phyloP scores from a whole-genome alignment of 2,888 invertebrate genomes.

The Tillus elongatus region DNA sequence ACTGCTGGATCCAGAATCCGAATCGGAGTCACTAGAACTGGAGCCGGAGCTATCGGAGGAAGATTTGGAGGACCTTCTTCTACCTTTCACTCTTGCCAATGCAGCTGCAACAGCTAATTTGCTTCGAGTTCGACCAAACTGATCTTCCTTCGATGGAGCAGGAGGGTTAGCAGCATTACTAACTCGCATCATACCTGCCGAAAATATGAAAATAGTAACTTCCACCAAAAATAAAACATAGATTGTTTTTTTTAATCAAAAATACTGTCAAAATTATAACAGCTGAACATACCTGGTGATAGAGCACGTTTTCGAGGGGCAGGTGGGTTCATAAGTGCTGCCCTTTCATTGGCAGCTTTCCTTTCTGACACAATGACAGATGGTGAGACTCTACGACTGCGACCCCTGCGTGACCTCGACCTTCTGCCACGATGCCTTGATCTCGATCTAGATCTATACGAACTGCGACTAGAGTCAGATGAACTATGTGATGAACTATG shows the following conservation, averaged over 20 bases:
- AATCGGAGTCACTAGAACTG: conserved; percentile 50
- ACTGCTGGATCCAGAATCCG: conserved; percentile 46
- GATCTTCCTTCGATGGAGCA: conserved; percentile 42
- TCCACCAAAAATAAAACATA: too few species aligned
- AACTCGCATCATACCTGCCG: conserved; percentile 43
- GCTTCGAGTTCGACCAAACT: conserved; percentile 35
- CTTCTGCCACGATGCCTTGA: conserved; percentile 46
- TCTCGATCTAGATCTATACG: conserved; percentile 45
- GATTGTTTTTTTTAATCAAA: too few species aligned
- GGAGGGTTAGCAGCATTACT: conserved; percentile 52
- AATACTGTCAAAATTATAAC: too few species aligned
- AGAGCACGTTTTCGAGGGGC: conserved; percentile 51
- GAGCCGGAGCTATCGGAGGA: conserved; percentile 48
- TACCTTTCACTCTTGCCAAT: conserved; percentile 36
- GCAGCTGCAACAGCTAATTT: conserved; percentile 40
- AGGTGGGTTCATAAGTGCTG: conserved; percentile 66
- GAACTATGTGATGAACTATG: conserved; percentile 38
- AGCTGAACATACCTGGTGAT: conserved; percentile 41
- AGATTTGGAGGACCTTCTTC: conserved; percentile 42
- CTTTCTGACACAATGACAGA: conserved; percentile 57
- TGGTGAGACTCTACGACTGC: conserved; percentile 45
- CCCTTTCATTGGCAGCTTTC: conserved; percentile 55
- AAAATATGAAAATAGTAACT: too few species aligned
- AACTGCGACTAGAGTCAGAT: conserved; percentile 36
- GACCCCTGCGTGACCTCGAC: conserved; percentile 36